phyloP scores from a whole-genome alignment of 2,888 invertebrate species.

The Coelopa pilipes region DNA sequence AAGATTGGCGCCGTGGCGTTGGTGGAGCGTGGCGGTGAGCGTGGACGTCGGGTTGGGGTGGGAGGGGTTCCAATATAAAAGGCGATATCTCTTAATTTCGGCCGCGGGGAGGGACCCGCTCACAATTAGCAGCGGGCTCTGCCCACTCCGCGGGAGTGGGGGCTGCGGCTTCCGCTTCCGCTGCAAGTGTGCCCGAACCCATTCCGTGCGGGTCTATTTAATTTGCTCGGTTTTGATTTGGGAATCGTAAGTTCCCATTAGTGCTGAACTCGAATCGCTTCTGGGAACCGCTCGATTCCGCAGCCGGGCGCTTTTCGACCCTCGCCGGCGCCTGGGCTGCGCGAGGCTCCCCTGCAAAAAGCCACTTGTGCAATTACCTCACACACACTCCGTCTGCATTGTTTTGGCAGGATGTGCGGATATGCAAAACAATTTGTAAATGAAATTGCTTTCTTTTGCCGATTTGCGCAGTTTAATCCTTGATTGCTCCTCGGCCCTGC shows the following conservation, averaged over 20 bases:
- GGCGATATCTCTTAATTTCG: no score
- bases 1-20: no score
- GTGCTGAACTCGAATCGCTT: conserved; percentile 19
- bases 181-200: neutral
- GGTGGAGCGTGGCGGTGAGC: neutral
- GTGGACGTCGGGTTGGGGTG: neutral
- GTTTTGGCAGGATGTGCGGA: conserved; percentile 9
- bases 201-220: conserved; percentile 4
- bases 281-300: conserved; percentile 19
- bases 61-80: no score
- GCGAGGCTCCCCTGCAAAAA: neutral
- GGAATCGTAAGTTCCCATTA: conserved; percentile 26
- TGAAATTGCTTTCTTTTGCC: conserved; percentile 40
- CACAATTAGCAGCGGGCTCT: no score
- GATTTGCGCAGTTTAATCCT: conserved; percentile 39
- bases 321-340: no score
- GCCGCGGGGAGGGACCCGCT: no score
- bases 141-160: no score
- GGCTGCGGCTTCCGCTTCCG: neutral
- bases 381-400: neutral
- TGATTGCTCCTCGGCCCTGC: conserved; percentile 22
- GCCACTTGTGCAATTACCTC: conserved; percentile 19
- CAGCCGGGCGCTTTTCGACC: no score
- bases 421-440: conserved; percentile 43
- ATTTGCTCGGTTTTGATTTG: conserved; percentile 13